phyloP scores from a whole-genome alignment of 2,888 invertebrate species.

The Dermolepida albohirtum region DNA sequence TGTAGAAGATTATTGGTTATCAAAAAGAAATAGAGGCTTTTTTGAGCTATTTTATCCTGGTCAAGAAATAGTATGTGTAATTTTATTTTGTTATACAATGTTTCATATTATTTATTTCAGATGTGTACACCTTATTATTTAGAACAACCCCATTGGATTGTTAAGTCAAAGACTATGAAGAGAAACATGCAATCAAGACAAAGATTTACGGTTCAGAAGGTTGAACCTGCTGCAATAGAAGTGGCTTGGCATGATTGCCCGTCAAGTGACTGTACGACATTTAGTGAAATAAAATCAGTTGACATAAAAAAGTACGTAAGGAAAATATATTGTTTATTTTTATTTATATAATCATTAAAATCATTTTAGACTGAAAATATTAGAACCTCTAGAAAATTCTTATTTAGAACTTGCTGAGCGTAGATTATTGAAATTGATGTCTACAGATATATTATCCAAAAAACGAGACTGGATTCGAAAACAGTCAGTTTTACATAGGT shows the following conservation, averaged over 20 bases:
- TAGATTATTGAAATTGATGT: slow-evolving; percentile 82
- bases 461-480: slow-evolving; percentile 83
- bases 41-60: slow-evolving; percentile 61
- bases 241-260: slow-evolving; percentile 83
- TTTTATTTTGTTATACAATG: slow-evolving; percentile 4
- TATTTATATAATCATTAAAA: slow-evolving; percentile 3
- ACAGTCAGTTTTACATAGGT: slow-evolving; percentile 62
- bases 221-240: slow-evolving; percentile 83
- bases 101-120: slow-evolving; percentile 54
- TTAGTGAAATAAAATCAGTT: slow-evolving; percentile 80
- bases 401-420: slow-evolving; percentile 92
- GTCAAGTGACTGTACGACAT: slow-evolving; percentile 71
- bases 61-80: slow-evolving; percentile 61
- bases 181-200: slow-evolving; percentile 59
- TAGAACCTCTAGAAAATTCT: slow-evolving; percentile 89
- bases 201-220: slow-evolving; percentile 82
- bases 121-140: slow-evolving; percentile 70
- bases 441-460: slow-evolving; percentile 80
- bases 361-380: slow-evolving; percentile 74
- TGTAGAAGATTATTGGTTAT: slow-evolving; percentile 62
- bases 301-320: slow-evolving; percentile 74
- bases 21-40: slow-evolving; percentile 57
- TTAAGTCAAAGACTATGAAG: slow-evolving; percentile 81
- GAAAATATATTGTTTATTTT: slow-evolving; percentile 11
- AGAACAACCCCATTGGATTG: slow-evolving; percentile 84